A percentile compares a stretch with the other conserved stretches of the same genome.
Evolutionary conservation across 2,888 invertebrate genomes (phyloP).

Genomic region (Dolomedes plantarius): DNA sequence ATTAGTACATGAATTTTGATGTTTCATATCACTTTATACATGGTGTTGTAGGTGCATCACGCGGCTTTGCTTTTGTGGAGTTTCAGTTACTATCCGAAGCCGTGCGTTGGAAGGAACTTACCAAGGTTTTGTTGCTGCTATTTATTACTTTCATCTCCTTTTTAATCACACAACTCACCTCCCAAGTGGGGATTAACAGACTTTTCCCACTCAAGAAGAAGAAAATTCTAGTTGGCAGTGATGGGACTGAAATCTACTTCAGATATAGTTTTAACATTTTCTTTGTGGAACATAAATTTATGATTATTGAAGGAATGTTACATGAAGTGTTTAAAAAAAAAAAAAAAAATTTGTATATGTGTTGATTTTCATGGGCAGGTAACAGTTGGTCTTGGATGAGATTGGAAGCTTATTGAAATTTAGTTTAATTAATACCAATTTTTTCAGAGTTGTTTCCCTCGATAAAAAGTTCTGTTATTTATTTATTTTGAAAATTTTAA

Average conservation of each 20-base stretch:
- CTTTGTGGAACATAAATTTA: conserved; percentile 48
- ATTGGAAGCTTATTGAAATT: too few species aligned
- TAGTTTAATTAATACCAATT: too few species aligned
- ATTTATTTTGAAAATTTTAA: too few species aligned
- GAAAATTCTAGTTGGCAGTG: conserved; percentile 4
- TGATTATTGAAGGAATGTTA: conserved; percentile 52
- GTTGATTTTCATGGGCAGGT: background rate
- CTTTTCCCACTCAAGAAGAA: conserved; percentile 28
- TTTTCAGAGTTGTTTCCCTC: too few species aligned
- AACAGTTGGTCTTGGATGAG: background rate
- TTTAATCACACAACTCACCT: conserved; percentile 44
- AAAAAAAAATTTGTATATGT: too few species aligned
- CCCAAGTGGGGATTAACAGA: conserved; percentile 37
- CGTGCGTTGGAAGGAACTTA: conserved; percentile 92
- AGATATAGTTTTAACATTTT: conserved; percentile 56
- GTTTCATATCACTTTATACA: conserved; percentile 70
- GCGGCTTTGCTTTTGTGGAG: conserved; percentile 84
- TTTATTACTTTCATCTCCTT: conserved; percentile 57
- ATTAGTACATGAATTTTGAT: conserved; percentile 60
- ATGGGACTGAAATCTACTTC: conserved; percentile 19
- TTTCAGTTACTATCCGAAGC: conserved; percentile 92
- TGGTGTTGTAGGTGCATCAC: conserved; percentile 71
- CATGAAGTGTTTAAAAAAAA: too few species aligned
- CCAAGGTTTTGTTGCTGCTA: conserved; percentile 82
- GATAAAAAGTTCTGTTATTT: too few species aligned